phyloP scores from a whole-genome alignment of 2,113 vertebrate species.

The Stegastes partitus region DNA sequence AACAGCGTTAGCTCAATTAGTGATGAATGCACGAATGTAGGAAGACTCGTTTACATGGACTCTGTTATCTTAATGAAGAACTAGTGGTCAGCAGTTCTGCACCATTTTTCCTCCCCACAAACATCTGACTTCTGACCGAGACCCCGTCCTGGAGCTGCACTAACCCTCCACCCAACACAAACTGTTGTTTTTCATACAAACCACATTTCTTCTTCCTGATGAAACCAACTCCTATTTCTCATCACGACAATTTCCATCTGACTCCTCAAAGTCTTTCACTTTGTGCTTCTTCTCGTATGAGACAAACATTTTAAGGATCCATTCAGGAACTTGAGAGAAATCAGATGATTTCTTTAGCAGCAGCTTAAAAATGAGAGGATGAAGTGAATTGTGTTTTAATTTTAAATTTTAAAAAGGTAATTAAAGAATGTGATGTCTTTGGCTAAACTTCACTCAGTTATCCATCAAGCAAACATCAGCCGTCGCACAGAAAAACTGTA shows the following conservation, averaged over 20 bases:
- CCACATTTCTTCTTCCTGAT: neutral
- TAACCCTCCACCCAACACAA: neutral
- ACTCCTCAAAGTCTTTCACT: neutral
- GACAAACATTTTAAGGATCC: neutral
- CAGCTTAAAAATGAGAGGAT: too few species aligned
- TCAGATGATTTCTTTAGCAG: neutral
- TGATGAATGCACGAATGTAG: slow-evolving; percentile 31
- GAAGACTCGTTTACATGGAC: slow-evolving; percentile 49
- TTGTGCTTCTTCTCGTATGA: neutral
- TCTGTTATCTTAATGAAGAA: slow-evolving; percentile 47
- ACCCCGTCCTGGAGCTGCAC: slow-evolving; percentile 5
- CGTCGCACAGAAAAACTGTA: neutral
- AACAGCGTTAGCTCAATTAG: slow-evolving; percentile 29
- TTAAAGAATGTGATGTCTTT: neutral
- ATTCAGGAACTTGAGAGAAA: neutral
- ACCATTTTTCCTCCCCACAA: slow-evolving; percentile 2
- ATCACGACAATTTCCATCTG: slow-evolving; percentile 23
- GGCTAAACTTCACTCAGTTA: too few species aligned
- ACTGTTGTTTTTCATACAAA: neutral
- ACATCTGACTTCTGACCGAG: slow-evolving; percentile 24
- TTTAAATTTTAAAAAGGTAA: neutral
- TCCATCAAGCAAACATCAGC: neutral
- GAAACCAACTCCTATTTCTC: neutral
- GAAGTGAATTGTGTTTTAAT: neutral
- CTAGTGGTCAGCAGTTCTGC: slow-evolving; percentile 30